Evolutionary conservation across 2,797 vertebrate genomes (phyloP), one percentile per base, ranked within the genome.

Genomic region (Hybognathus amarus): DNA sequence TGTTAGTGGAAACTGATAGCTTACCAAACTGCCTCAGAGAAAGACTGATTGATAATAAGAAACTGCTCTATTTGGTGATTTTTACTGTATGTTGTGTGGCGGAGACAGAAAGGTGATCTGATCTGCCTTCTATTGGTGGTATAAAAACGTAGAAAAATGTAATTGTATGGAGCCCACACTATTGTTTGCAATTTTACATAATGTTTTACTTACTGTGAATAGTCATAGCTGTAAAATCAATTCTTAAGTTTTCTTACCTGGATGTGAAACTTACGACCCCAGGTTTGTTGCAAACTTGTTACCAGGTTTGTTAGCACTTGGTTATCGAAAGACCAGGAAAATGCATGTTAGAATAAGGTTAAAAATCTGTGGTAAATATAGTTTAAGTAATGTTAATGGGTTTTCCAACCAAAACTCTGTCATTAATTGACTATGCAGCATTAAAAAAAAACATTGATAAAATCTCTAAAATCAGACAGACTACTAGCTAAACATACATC

Each of bases 381-480:
- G 33, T 15, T 20, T 45, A 30, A 9, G 9, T 45, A 45, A 45
- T 18, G 30, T 33, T 7, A 56, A 75, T 73, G 11, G 42, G 42
- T 45, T 64, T 64, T 64, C 45, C 33, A 61, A 61, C 27, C 33
- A 76, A 42, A 45, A 50, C n/a, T 45, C 8, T 75, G 18, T 56
- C 10, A 36, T 75, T 56, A 36, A 50, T 74, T 27, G 13, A 75
- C 42, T 36, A 78, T 66, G 24, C 76, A 50, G 76, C 5, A 79
- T 78, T 50, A 54, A 36, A 74, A 71, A n/a, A n/a, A 52, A 73
- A 33, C 9, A 1, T 73, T 24, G 47, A 73, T 73, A 24, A 73
- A 73, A 73, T 52, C 45, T 73, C 70, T 73, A 50, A 73, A 52
- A 73, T 73, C 17, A 73, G 45, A 73, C 45, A 52, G 27, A 73